Evolutionary conservation across 2,797 vertebrate genomes (phyloP).

Genomic region (Pipistrellus pygmaeus): DNA sequence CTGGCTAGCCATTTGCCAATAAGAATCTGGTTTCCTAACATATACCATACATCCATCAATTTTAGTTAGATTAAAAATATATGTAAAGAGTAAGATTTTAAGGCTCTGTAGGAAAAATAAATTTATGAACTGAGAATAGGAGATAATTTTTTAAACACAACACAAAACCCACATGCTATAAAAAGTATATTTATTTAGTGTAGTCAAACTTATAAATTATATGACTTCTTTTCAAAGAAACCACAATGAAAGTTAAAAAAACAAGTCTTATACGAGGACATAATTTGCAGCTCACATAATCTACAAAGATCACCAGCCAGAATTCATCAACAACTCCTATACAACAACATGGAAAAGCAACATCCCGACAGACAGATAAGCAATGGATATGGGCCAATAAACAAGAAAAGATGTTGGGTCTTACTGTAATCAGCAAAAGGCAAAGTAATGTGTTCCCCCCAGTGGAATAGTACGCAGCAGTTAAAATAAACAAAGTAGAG

Average conservation of each 20-base stretch:
- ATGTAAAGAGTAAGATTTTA: neutral
- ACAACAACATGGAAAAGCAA: neutral
- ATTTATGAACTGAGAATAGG: neutral
- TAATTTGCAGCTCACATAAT: neutral
- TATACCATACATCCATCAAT: neutral
- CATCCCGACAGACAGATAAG: neutral
- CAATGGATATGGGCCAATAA: neutral
- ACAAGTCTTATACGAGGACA: neutral
- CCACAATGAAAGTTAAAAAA: slow-evolving; percentile 23
- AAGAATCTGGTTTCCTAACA: neutral
- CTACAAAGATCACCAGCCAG: neutral
- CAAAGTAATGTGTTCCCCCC: neutral
- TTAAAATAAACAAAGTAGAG: neutral
- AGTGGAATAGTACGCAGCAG: neutral
- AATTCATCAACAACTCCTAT: neutral
- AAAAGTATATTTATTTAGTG: neutral
- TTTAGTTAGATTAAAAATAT: neutral
- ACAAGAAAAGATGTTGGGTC: neutral
- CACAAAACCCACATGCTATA: neutral
- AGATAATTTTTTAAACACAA: neutral
- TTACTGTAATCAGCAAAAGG: neutral
- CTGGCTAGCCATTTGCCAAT: neutral
- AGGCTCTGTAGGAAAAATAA: neutral
- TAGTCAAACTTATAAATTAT: neutral
- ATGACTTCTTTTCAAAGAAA: slow-evolving; percentile 44